phyloP scores from a whole-genome alignment of 2,113 vertebrate species.

The Syngnathus scovelli region DNA sequence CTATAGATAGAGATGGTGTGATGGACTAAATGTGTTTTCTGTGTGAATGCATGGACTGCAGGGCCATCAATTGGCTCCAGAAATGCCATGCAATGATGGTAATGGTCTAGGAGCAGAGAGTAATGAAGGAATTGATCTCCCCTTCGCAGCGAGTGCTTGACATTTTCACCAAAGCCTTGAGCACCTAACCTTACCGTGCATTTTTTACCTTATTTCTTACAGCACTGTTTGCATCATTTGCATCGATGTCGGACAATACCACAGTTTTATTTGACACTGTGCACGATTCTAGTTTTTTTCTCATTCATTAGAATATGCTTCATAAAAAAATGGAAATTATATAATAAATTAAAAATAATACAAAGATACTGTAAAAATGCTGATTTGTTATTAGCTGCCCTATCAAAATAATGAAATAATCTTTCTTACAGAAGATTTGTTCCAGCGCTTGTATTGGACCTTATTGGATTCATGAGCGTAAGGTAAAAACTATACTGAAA shows the following conservation, averaged over 20 bases:
- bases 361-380: too few species aligned
- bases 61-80: conserved; percentile 2
- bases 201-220: background rate
- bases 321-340: too few species aligned
- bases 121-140: conserved; percentile 10
- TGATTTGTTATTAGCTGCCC: background rate
- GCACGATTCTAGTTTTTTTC: too few species aligned
- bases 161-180: conserved; percentile 9
- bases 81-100: conserved; percentile 8
- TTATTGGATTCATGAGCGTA: background rate
- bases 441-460: background rate
- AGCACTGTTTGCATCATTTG: background rate
- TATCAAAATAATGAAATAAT: background rate
- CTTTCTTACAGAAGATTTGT: background rate
- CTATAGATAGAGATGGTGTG: background rate
- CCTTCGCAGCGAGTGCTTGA: background rate
- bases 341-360: too few species aligned
- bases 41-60: conserved; percentile 1
- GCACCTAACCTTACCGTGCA: background rate
- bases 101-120: conserved; percentile 8
- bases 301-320: too few species aligned
- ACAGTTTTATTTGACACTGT: background rate
- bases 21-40: conserved; percentile 1
- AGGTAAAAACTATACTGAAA: background rate
- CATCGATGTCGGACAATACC: background rate